Evolutionary conservation across 2,113 vertebrate species (phyloP), one percentile per base, ranked within the genome.

Genomic region (Megaceryle maxima): DNA sequence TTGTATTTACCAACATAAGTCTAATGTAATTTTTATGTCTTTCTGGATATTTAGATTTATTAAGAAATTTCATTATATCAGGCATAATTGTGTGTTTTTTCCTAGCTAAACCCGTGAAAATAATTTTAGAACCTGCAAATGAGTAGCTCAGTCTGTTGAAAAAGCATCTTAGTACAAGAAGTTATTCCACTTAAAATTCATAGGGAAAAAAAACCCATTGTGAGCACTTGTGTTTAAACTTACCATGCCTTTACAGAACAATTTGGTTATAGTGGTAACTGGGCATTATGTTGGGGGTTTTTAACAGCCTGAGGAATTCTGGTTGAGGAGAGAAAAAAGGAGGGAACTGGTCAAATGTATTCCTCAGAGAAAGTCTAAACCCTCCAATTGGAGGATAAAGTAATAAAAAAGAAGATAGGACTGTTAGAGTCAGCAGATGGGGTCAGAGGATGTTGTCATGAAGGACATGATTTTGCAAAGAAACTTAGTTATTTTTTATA

Each of bases 1-100:
- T 5, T 51, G 8, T 9, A 26, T 44, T 90, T 75, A 51, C 28
- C 33, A 51, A 16, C 13, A 7, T 25, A 73, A 74, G 16, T 37
- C 55, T 53, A 41, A 41, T 41, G 5, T 10, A 15, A 60, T 56
- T 55, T 51, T 63, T 31, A 46, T 37, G 7, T 41, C 22, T 51
- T 77, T 88, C 17, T 75, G 35, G 50, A 55, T 6, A 24, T 37
- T 62, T 63, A 8, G 25, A 35, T 17, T 44, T 85, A 11, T 18
- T 75, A 66, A 57, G 24, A 70, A 66, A 17, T 4, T 81, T 56
- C 50, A 55, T 90, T 80, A 11, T 67, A 41, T 22, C 28, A 72
- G 18, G 3, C 81, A 33, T 39, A 77, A 46, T 41, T 44, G 14
- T 13, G 5, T 1, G 2, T 0, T 28, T 24, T 57, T 70, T 67